These are phyloP conservation scores for Drosophila anomalata DNA, from an alignment of 2,888 invertebrate genomes.

Conservation along the genomic window DNA sequence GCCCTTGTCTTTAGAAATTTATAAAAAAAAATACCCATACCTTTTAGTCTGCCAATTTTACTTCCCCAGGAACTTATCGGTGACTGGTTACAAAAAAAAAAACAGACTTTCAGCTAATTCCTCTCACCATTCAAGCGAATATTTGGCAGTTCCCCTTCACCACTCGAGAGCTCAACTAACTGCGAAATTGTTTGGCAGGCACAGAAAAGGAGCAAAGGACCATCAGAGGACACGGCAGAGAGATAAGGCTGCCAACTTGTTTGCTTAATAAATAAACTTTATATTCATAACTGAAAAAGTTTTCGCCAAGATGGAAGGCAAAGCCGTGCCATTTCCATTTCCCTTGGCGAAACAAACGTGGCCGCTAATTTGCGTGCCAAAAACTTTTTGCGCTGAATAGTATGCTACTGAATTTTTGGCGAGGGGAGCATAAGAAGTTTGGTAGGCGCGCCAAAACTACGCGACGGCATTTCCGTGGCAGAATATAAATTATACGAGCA, in stretches of 20 bases:
- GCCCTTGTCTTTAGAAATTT: background rate
- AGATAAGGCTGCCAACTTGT: constrained; percentile 75
- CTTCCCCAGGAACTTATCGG: constrained; percentile 10
- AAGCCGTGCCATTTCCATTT: constrained; percentile 22
- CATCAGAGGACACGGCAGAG: constrained; percentile 57
- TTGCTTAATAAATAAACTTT: constrained; percentile 79
- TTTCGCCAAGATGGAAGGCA: constrained; percentile 33
- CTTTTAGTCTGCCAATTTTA: background rate
- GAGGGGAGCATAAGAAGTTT: constrained; percentile 3
- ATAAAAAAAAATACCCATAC: background rate
- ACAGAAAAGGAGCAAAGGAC: constrained; percentile 36
- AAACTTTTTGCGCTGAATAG: constrained; percentile 64
- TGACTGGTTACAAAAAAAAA: constrained; percentile 7
- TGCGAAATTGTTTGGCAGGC: constrained; percentile 67
- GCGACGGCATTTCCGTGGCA: constrained; percentile 73
- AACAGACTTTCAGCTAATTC: constrained; percentile 54
- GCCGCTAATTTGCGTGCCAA: constrained; percentile 72
- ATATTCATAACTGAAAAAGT: constrained; percentile 78
- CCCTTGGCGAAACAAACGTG: constrained; percentile 68
- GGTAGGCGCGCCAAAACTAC: constrained; percentile 50
- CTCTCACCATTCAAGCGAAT: constrained; percentile 37
- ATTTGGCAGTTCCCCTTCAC: constrained; percentile 11
- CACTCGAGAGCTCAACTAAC: constrained; percentile 48
- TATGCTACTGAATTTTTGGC: constrained; percentile 58
- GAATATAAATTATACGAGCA: constrained; percentile 74